phyloP scores from a whole-genome alignment of 2,888 invertebrate genomes.

The Dasysyrphus tricinctus region DNA sequence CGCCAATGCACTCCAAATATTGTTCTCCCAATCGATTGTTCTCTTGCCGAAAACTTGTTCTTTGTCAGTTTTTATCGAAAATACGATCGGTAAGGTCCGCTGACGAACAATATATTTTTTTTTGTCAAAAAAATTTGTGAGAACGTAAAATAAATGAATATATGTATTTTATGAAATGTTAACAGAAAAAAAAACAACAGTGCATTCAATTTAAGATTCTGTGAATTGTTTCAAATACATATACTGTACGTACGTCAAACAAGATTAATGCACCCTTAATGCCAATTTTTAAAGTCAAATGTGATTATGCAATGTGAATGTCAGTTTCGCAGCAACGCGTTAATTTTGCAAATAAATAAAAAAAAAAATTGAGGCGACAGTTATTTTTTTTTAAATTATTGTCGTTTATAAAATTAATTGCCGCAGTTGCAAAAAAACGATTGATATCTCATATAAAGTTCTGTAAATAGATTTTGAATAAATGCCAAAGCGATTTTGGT shows the following conservation, averaged over 20 bases:
- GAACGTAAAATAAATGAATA: conserved; percentile 17
- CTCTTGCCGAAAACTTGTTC: conserved; percentile 42
- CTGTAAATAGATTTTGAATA: conserved; percentile 50
- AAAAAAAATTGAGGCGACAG: conserved; percentile 1
- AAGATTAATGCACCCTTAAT: conserved; percentile 7
- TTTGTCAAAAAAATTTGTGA: conserved; percentile 22
- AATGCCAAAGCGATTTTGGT: conserved; percentile 52
- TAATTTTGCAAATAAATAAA: conserved; percentile 19
- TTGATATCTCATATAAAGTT: conserved; percentile 36
- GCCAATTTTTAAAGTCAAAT: not conserved
- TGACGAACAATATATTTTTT: conserved; percentile 34
- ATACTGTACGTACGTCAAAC: conserved; percentile 20
- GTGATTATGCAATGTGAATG: conserved; percentile 58
- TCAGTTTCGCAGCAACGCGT: conserved; percentile 34
- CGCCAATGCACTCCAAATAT: conserved; percentile 61
- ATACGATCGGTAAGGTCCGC: conserved; percentile 71
- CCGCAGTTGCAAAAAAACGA: conserved; percentile 50
- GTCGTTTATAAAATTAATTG: conserved; percentile 55
- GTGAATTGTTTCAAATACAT: conserved; percentile 20
- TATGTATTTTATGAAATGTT: not conserved
- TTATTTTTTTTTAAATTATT: conserved; percentile 3
- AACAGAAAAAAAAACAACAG: conserved; percentile 11
- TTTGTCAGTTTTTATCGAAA: conserved; percentile 71
- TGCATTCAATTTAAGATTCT: conserved; percentile 23
- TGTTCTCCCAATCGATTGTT: conserved; percentile 55